These are phyloP conservation scores for Torymus tubicola DNA, from an alignment of 2,888 invertebrate species.

Conservation along the genomic window DNA sequence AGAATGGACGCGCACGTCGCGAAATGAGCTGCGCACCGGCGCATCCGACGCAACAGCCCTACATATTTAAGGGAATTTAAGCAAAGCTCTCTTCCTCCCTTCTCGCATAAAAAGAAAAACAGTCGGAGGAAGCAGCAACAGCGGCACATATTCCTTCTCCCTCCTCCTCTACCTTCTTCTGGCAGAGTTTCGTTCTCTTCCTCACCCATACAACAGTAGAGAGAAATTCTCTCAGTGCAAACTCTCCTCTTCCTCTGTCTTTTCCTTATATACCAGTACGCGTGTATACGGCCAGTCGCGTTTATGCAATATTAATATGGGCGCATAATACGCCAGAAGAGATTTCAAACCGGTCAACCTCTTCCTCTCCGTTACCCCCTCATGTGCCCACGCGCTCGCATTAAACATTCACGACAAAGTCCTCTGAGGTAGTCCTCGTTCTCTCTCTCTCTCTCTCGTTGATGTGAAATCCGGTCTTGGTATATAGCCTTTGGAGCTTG, in stretches of 20 bases:
- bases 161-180: too few species aligned
- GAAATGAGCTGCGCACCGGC: background rate
- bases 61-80: slow-evolving; percentile 24
- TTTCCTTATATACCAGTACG: too few species aligned
- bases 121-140: too few species aligned
- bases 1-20: slow-evolving; percentile 10
- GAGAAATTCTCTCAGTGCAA: too few species aligned
- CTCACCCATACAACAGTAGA: background rate
- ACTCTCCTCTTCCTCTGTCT: too few species aligned
- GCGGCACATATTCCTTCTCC: too few species aligned
- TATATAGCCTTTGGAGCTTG: too few species aligned
- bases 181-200: too few species aligned
- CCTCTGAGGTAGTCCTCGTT: background rate
- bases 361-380: background rate
- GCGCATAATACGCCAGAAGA: slow-evolving; percentile 20
- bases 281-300: too few species aligned
- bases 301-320: slow-evolving; percentile 43
- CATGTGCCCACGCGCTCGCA: background rate
- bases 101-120: too few species aligned
- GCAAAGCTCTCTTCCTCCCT: background rate
- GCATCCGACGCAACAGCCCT: background rate
- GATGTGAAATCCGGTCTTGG: too few species aligned
- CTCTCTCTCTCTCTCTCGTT: too few species aligned
- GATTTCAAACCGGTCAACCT: slow-evolving; percentile 46
- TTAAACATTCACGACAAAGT: slow-evolving; percentile 43